These are phyloP conservation scores for Cladopsammia gracilis DNA, from an alignment of 64 coral and sea anemone genomes.

Conservation along the genomic window DNA sequence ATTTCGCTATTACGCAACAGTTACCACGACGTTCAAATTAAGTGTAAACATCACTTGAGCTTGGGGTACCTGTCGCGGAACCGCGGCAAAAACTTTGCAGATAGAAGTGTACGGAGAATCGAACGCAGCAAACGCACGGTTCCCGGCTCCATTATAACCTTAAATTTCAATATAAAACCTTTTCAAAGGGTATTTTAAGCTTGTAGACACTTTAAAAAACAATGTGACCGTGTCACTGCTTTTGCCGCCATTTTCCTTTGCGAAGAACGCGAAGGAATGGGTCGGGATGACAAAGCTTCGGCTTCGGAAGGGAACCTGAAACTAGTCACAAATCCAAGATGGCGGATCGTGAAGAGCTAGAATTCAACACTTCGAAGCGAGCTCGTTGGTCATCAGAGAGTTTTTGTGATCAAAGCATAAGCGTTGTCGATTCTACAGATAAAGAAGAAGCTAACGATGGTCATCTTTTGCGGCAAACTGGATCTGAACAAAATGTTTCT, in stretches of 20 bases:
- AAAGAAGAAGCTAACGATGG: constrained; percentile 5
- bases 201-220: too few species aligned
- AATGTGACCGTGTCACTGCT: too few species aligned
- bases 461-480: background rate
- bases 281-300: background rate
- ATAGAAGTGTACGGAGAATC: too few species aligned
- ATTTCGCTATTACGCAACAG: too few species aligned
- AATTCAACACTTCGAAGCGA: constrained; percentile 72
- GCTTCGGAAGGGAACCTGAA: background rate
- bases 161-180: too few species aligned
- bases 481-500: constrained; percentile 11
- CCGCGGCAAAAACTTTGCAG: too few species aligned
- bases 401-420: background rate
- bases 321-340: constrained; percentile 80
- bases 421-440: background rate
- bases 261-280: background rate
- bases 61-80: too few species aligned
- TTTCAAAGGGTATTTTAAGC: too few species aligned
- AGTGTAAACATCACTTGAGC: too few species aligned
- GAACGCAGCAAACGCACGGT: too few species aligned
- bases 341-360: constrained; percentile 68
- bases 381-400: constrained; percentile 84
- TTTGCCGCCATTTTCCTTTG: background rate
- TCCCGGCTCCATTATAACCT: too few species aligned
- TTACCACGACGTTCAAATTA: too few species aligned